Conservation (phyloP, 2,113 vertebrate species). For the Lampris incognitus region DNA sequence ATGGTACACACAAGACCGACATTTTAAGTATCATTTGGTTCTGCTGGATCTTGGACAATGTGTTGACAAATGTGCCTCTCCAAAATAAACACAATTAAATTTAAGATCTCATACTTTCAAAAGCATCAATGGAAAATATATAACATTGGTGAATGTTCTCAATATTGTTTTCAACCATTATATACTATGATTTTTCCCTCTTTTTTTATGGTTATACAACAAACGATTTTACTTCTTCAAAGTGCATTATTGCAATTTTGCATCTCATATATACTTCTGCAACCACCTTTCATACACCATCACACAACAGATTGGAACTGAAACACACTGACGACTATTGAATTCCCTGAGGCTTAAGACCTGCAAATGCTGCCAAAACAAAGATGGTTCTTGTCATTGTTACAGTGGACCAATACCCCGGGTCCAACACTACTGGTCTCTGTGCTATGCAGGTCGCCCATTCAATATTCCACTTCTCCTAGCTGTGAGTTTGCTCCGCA, state of each 20-base stretch:
- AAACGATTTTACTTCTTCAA: not conserved
- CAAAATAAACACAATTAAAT: no score
- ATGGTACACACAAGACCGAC: no score
- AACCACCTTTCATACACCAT: conserved; percentile 1
- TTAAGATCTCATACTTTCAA: no score
- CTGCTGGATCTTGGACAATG: no score
- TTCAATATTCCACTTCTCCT: conserved; percentile 54
- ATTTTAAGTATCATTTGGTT: no score
- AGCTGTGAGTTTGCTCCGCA: conserved; percentile 62
- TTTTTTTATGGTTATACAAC: no score
- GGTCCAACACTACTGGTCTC: conserved; percentile 54
- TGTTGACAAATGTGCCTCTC: no score
- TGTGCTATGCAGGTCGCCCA: conserved; percentile 71
- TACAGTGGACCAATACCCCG: conserved; percentile 49
- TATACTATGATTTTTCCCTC: no score
- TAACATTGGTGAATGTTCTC: no score
- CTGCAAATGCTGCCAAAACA: conserved; percentile 65
- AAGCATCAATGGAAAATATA: no score
- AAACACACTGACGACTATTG: conserved; percentile 49
- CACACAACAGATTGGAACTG: conserved; percentile 22
- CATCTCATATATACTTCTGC: not conserved
- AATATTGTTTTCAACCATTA: no score
- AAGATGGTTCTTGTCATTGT: conserved; percentile 61
- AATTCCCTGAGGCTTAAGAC: conserved; percentile 27
- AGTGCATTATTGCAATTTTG: not conserved